These are phyloP conservation scores for Brachypodius melanocephalos DNA, from an alignment of 2,113 vertebrate species.

Conservation along the genomic window DNA sequence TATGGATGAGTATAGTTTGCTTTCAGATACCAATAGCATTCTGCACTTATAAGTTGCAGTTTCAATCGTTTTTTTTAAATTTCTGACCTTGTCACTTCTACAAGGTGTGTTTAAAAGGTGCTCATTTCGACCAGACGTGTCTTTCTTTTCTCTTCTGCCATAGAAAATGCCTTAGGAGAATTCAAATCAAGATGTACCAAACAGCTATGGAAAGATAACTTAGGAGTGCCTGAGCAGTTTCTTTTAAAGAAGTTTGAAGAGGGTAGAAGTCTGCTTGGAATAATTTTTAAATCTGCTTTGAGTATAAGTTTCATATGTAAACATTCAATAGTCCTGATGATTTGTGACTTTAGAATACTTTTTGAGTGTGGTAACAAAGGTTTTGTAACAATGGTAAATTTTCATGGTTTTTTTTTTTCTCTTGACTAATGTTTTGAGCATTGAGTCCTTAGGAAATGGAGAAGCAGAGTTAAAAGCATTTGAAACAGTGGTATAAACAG, in stretches of 20 bases:
- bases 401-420: not conserved
- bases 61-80: not conserved
- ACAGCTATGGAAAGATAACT: not conserved
- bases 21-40: not conserved
- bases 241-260: not conserved
- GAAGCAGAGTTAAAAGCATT: constrained; percentile 11
- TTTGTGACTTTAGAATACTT: not conserved
- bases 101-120: not conserved
- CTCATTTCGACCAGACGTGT: not conserved
- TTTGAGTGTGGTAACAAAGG: not conserved
- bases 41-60: not conserved
- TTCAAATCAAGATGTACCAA: not conserved
- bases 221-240: not conserved
- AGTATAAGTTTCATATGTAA: not conserved
- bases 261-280: not conserved
- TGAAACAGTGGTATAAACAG: constrained; percentile 14
- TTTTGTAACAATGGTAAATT: not conserved
- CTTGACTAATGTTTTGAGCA: not conserved
- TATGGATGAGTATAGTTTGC: not conserved
- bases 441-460: not conserved
- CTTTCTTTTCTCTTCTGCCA: not conserved
- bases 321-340: not conserved
- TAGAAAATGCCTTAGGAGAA: not conserved
- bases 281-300: not conserved
- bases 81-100: not conserved